Percentiles rank a stretch among this genome's conserved stretches.
Conservation (phyloP, 2,797 vertebrate genomes). For the Prionace glauca region DNA sequence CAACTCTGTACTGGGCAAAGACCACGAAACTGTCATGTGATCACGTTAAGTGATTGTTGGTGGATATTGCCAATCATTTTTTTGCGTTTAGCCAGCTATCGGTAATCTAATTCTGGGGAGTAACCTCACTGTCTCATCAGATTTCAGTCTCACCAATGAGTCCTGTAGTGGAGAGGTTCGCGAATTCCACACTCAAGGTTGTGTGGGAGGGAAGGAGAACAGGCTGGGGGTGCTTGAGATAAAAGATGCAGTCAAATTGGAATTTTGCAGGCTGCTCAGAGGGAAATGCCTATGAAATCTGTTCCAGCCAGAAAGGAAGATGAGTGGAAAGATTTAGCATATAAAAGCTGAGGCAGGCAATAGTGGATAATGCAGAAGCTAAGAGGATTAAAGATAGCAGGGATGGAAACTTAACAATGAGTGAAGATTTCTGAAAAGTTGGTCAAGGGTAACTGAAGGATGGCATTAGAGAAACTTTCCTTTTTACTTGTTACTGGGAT, state of each 20-base stretch:
- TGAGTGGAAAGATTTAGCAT: background rate
- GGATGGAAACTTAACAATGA: background rate
- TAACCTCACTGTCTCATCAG: too few relatives aligned
- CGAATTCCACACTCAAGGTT: background rate
- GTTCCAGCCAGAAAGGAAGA: background rate
- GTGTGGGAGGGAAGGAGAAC: background rate
- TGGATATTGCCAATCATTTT: too few relatives aligned
- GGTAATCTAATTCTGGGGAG: too few relatives aligned
- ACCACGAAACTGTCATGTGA: too few relatives aligned
- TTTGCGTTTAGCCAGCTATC: too few relatives aligned
- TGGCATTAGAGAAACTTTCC: background rate
- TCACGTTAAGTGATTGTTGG: too few relatives aligned
- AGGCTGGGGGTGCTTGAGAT: background rate
- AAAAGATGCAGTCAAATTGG: background rate
- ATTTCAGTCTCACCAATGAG: too few relatives aligned
- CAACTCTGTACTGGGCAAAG: too few relatives aligned
- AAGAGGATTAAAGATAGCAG: slow-evolving; percentile 21
- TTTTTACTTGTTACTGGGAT: background rate
- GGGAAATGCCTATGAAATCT: background rate
- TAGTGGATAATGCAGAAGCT: background rate
- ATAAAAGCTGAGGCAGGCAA: background rate
- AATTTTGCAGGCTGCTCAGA: background rate
- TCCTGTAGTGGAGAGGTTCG: background rate
- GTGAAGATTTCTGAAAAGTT: background rate
- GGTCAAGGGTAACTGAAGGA: background rate